Conservation (phyloP, 1,140 invertebrate genomes). For the Zaprionus africanus region DNA sequence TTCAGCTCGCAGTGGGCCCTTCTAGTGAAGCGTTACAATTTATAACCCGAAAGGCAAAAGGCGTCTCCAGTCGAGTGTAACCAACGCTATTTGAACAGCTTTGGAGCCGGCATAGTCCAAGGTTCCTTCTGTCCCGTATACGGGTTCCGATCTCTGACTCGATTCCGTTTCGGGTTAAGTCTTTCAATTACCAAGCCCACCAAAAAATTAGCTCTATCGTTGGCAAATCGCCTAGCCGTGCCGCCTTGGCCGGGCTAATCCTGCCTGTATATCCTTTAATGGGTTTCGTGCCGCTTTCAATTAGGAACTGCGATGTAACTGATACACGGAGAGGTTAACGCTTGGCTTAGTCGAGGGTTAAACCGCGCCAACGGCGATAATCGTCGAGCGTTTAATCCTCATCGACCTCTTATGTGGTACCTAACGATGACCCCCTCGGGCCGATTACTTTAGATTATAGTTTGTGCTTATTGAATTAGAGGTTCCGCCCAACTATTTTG, state of each 20-base stretch:
- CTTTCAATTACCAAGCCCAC: constrained; percentile 46
- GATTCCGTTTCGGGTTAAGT: background rate
- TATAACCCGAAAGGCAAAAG: constrained; percentile 55
- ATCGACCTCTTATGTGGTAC: background rate
- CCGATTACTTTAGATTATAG: constrained; percentile 18
- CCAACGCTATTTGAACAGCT: constrained; percentile 45
- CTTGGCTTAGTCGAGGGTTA: constrained; percentile 64
- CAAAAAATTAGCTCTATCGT: constrained; percentile 39
- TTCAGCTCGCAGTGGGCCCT: constrained; percentile 68
- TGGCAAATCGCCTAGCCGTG: constrained; percentile 14
- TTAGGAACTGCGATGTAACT: constrained; percentile 44
- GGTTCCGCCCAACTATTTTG: constrained; percentile 16
- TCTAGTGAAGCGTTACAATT: constrained; percentile 78
- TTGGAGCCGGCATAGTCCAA: background rate
- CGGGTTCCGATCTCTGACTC: background rate
- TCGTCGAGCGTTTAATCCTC: constrained; percentile 61
- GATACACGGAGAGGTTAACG: constrained; percentile 48
- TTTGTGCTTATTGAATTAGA: constrained; percentile 41
- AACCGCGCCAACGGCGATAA: constrained; percentile 36
- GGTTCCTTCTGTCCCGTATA: background rate
- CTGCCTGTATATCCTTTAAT: constrained; percentile 13
- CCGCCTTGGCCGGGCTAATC: constrained; percentile 44
- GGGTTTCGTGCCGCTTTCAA: constrained; percentile 72
- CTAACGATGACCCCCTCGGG: background rate
- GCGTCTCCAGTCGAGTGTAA: constrained; percentile 55